These are phyloP conservation scores for Tuta absoluta DNA, from an alignment of 2,888 invertebrate genomes.

Conservation along the genomic window DNA sequence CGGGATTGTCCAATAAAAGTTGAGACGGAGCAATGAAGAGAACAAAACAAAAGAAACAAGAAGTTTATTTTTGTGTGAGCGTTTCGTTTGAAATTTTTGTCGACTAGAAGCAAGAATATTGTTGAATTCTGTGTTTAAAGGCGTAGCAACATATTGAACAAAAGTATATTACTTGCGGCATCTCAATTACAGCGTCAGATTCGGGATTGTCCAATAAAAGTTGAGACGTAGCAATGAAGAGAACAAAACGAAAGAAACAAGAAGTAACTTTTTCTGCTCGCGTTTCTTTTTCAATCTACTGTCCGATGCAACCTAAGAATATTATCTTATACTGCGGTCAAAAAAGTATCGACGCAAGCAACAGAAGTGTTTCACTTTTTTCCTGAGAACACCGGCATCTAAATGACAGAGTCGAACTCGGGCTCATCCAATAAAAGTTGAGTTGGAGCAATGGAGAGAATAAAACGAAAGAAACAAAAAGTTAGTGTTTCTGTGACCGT, in stretches of 20 bases:
- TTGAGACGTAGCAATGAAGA: not conserved
- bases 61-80: not conserved
- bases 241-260: not conserved
- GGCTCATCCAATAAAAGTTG: no score
- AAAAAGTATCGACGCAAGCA: no score
- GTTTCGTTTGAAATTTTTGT: not conserved
- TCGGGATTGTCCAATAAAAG: not conserved
- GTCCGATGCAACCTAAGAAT: not conserved
- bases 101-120: no score
- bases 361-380: no score
- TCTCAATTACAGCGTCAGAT: not conserved
- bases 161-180: not conserved
- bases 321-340: no score
- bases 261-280: not conserved
- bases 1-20: slow-evolving; percentile 14
- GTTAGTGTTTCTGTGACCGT: no score
- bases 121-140: no score
- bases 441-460: no score
- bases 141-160: no score
- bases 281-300: not conserved
- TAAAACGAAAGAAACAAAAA: no score
- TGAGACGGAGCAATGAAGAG: not conserved
- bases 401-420: no score
- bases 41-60: not conserved
- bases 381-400: no score